Evolutionary conservation across 2,888 invertebrate genomes (phyloP).

Genomic region (Acleris emargana): DNA sequence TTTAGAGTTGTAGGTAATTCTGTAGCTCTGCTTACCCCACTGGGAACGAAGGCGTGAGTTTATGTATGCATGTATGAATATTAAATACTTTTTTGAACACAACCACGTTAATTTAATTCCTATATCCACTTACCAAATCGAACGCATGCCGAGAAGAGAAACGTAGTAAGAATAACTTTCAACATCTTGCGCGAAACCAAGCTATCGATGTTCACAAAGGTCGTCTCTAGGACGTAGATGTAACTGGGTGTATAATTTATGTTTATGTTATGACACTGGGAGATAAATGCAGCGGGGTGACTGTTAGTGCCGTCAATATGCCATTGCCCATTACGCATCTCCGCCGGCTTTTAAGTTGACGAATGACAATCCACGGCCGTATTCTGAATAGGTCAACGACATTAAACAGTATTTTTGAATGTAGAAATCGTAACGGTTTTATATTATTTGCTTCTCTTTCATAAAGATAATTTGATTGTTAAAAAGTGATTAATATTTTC

Average conservation of each 20-base stretch:
- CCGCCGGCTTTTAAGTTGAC: constrained; percentile 40
- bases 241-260: neutral
- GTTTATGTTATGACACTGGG: neutral
- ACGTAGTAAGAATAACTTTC: constrained; percentile 1
- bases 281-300: constrained; percentile 8
- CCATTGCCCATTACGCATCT: constrained; percentile 14
- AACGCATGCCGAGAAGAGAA: constrained; percentile 25
- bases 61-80: too few species aligned
- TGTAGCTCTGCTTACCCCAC: too few species aligned
- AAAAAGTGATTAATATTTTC: too few species aligned
- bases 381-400: constrained; percentile 35
- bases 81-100: too few species aligned
- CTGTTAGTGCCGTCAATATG: constrained; percentile 7
- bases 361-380: constrained; percentile 44
- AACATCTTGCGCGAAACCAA: constrained; percentile 1
- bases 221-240: neutral
- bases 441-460: neutral
- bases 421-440: neutral
- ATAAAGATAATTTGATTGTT: too few species aligned
- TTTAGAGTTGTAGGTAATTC: too few species aligned
- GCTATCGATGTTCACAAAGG: neutral
- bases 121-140: constrained; percentile 35
- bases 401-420: constrained; percentile 29
- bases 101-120: too few species aligned
- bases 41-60: too few species aligned